A percentile compares a stretch with the other conserved stretches of the same genome.
phyloP scores from a whole-genome alignment of 2,113 vertebrate species.

The Lanius collurio region DNA sequence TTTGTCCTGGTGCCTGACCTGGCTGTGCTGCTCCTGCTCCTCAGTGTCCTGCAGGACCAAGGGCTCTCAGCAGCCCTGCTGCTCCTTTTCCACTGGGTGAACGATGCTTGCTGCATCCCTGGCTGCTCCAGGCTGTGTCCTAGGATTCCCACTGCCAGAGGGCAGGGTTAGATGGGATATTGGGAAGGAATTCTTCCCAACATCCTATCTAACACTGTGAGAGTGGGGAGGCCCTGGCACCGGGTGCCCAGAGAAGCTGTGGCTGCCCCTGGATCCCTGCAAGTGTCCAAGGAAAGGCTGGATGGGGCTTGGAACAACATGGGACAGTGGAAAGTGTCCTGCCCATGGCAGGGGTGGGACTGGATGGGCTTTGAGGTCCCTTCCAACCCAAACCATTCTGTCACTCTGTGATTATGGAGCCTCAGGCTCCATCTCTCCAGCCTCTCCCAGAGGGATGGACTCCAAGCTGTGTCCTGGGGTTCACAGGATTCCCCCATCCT shows the following conservation, averaged over 20 bases:
- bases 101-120: accelerated
- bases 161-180: accelerated
- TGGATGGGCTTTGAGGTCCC: neutral
- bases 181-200: neutral
- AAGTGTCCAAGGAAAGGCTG: accelerated
- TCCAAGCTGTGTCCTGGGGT: neutral
- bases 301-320: accelerated
- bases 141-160: neutral
- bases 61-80: neutral
- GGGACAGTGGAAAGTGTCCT: accelerated
- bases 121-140: neutral
- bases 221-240: accelerated
- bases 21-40: neutral
- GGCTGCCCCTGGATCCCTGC: neutral
- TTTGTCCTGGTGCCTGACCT: accelerated
- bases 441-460: accelerated
- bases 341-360: accelerated
- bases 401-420: neutral
- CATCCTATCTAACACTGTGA: neutral
- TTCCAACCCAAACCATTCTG: neutral
- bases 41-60: neutral
- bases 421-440: neutral
- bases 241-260: neutral
- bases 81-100: neutral
- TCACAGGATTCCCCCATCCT: accelerated